phyloP scores from a whole-genome alignment of 2,888 invertebrate species.

The Rhagium mordax region DNA sequence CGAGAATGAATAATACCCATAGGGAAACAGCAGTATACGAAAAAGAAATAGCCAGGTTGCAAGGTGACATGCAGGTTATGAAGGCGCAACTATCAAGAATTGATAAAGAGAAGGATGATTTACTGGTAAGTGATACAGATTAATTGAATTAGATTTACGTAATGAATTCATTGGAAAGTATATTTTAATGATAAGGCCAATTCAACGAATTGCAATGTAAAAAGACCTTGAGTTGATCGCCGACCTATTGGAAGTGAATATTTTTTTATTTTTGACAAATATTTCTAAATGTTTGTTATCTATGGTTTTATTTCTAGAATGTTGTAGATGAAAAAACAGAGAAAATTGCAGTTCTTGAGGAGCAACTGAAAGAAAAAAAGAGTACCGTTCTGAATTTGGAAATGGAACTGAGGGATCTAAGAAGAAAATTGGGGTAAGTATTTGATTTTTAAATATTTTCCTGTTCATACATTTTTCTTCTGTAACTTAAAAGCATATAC shows the following conservation, averaged over 20 bases:
- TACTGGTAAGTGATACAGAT: conserved; percentile 76
- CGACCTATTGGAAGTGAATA: too few species aligned
- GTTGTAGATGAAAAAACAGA: conserved; percentile 84
- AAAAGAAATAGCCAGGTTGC: conserved; percentile 75
- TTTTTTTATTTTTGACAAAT: too few species aligned
- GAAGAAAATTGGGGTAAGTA: conserved; percentile 73
- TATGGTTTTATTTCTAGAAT: conserved; percentile 69
- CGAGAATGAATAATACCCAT: conserved; percentile 62
- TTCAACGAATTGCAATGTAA: too few species aligned
- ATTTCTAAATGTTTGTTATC: conserved; percentile 26
- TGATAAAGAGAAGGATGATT: conserved; percentile 81
- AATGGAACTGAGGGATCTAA: conserved; percentile 73
- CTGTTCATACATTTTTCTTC: too few species aligned
- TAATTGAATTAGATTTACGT: too few species aligned
- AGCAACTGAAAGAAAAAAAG: conserved; percentile 76
- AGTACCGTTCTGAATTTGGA: conserved; percentile 74
- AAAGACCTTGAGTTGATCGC: too few species aligned
- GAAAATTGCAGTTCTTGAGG: conserved; percentile 76
- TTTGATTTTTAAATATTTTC: conserved; percentile 10
- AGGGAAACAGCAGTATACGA: conserved; percentile 67
- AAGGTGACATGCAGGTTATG: conserved; percentile 77
- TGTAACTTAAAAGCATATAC: too few species aligned
- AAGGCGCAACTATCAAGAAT: conserved; percentile 77
- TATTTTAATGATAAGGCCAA: too few species aligned
- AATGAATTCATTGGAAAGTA: too few species aligned